Evolutionary conservation across 2,888 invertebrate species (phyloP).

Genomic region (Xestia xanthographa): DNA sequence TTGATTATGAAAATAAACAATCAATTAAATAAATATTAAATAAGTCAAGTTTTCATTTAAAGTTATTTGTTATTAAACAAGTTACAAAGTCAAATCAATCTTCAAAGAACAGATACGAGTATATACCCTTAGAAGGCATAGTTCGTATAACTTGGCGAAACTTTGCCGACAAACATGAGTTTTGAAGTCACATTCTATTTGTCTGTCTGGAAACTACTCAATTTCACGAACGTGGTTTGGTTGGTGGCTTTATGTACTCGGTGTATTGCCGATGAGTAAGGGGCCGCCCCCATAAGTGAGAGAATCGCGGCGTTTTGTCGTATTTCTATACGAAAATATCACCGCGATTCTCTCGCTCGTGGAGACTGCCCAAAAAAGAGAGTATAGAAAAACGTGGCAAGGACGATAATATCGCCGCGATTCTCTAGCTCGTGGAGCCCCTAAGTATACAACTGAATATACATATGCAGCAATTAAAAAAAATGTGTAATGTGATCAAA

Average conservation of each 20-base stretch:
- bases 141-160: conserved; percentile 28
- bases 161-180: conserved; percentile 41
- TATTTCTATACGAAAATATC: no score
- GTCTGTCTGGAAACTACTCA: conserved; percentile 42
- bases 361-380: no score
- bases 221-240: conserved; percentile 26
- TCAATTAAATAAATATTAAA: neutral
- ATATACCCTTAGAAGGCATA: conserved; percentile 10
- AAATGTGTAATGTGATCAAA: neutral
- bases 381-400: no score
- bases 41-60: neutral
- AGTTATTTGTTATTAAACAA: neutral
- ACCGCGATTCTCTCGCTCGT: no score
- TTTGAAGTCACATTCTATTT: conserved; percentile 42
- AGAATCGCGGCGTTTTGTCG: no score
- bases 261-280: no score
- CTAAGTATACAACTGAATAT: neutral
- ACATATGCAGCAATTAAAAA: neutral
- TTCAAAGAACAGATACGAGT: neutral
- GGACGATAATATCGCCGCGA: no score
- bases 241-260: neutral
- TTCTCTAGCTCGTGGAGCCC: no score
- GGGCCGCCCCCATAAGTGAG: no score
- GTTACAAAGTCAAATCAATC: conserved; percentile 4
- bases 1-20: neutral